Conservation (phyloP, 2,113 vertebrate species). For the Odobenus rosmarus region DNA sequence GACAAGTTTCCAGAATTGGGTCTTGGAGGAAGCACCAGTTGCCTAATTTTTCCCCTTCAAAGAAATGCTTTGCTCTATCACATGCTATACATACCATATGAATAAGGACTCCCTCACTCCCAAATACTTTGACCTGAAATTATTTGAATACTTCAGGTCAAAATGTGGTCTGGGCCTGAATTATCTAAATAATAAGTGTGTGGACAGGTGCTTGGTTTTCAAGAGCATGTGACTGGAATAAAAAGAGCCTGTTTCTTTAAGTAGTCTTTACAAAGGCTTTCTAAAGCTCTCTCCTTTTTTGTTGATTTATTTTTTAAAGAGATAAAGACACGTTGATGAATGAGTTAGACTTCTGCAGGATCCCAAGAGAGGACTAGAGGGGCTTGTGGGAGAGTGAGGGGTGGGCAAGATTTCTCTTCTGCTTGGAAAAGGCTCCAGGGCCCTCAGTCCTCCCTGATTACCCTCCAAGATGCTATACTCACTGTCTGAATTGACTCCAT, state of each 20-base stretch:
- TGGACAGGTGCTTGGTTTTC: slow-evolving; percentile 47
- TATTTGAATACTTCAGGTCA: slow-evolving; percentile 10
- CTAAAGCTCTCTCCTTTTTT: slow-evolving; percentile 56
- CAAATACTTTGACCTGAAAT: slow-evolving; percentile 8
- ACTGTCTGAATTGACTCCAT: not conserved
- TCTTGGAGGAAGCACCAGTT: not conserved
- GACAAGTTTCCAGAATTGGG: not conserved
- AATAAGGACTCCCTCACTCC: not conserved
- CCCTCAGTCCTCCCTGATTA: not conserved
- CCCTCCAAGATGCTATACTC: slow-evolving; percentile 40
- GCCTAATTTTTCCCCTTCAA: not conserved
- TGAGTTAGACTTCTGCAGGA: slow-evolving; percentile 51
- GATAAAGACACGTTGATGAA: slow-evolving; percentile 68
- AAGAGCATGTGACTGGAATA: slow-evolving; percentile 24
- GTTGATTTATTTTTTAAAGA: slow-evolving; percentile 76
- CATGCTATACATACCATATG: not conserved
- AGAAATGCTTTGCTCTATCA: not conserved
- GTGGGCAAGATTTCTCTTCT: not conserved
- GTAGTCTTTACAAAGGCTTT: slow-evolving; percentile 62
- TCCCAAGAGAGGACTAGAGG: slow-evolving; percentile 57
- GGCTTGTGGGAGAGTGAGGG: slow-evolving; percentile 6
- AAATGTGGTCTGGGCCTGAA: slow-evolving; percentile 33
- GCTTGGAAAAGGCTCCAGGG: slow-evolving; percentile 14
- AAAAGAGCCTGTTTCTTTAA: slow-evolving; percentile 63
- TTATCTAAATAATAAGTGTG: slow-evolving; percentile 57